Evolutionary conservation across 2,888 invertebrate genomes (phyloP), one percentile per base, ranked within the genome.

Genomic region (Perithous albicinctus): DNA sequence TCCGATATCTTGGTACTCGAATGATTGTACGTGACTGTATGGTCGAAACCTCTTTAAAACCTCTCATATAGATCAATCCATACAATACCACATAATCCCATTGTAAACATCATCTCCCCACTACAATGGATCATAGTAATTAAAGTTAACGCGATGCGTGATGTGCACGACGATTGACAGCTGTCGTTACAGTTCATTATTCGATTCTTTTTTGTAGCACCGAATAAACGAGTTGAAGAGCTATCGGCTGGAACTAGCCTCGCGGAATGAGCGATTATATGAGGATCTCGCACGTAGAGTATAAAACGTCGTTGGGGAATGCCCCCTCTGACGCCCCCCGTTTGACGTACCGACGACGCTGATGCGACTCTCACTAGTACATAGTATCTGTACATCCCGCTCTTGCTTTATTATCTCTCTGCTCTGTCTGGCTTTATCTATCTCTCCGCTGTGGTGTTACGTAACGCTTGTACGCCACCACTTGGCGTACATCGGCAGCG

Each of bases 201-300:
- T 20, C 20, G 8, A 6, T 10, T 48, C 38, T 69, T 26, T 54
- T 38, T 12, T 15, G 0, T 56, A n/a, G 2, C 32, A 23, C 38
- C 51, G 10, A n/a, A n/a, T 2, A 32, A 23, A 15, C 18, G 10
- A 10, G 10, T 10, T 5, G 41, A 38, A n/a, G 32, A 32, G 29
- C 20, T 29, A 59, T 72, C 72, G n/a, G 46, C n/a, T 43, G 29
- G 46, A 59, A 23, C 20, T 29, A 63, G 29, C 67, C 41, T 29
- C 75, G 66, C 32, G 48, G 77, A 77, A 77, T 70, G 69, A 77
- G 69, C 77, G 59, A 59, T 35, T 63, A 61, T 35, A 59, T 15
- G 51, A 63, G 18, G n/a, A 63, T 72, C 72, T 51, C 63, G 41
- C 41, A n/a, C 41, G 41, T 77, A 59, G 48, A 51, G n/a, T 41